These are phyloP conservation scores for Epinephelus cyanopodus DNA, from an alignment of 2,113 vertebrate species.

Conservation along the genomic window DNA sequence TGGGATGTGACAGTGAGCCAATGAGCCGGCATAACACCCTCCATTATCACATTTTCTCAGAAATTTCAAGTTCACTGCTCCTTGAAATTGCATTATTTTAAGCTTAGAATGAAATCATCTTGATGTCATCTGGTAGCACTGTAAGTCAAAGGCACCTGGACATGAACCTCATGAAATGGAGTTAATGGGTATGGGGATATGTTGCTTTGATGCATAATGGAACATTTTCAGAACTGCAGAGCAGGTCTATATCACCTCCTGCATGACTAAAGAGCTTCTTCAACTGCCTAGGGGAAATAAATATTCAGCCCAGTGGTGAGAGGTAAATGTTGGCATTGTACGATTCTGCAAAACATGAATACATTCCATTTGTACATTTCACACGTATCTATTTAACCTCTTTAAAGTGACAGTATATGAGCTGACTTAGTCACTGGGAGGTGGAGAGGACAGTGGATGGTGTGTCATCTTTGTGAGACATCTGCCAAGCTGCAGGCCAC, in stretches of 20 bases:
- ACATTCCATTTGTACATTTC: too few relatives aligned
- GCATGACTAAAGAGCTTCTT: neutral
- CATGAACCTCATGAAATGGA: neutral
- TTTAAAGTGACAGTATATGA: too few relatives aligned
- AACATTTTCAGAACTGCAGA: neutral
- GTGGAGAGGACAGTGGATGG: too few relatives aligned
- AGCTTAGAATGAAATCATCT: neutral
- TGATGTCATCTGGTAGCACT: neutral
- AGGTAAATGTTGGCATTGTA: too few relatives aligned
- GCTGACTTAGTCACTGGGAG: too few relatives aligned
- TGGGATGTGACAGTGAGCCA: slow-evolving; percentile 5
- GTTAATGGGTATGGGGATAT: neutral
- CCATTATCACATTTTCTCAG: slow-evolving; percentile 23
- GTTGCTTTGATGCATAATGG: neutral
- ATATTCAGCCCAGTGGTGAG: too few relatives aligned
- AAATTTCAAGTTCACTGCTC: slow-evolving; percentile 14
- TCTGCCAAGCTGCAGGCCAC: too few relatives aligned
- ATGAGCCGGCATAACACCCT: neutral
- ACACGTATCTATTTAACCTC: too few relatives aligned
- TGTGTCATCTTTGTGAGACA: too few relatives aligned
- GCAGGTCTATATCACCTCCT: neutral
- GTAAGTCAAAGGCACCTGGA: neutral
- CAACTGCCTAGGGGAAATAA: neutral
- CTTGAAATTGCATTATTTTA: slow-evolving; percentile 13
- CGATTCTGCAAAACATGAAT: too few relatives aligned